A percentile compares a stretch with the other conserved stretches of the same genome.
Evolutionary conservation across 1,140 invertebrate genomes (phyloP).

Genomic region (Caerostris darwini): DNA sequence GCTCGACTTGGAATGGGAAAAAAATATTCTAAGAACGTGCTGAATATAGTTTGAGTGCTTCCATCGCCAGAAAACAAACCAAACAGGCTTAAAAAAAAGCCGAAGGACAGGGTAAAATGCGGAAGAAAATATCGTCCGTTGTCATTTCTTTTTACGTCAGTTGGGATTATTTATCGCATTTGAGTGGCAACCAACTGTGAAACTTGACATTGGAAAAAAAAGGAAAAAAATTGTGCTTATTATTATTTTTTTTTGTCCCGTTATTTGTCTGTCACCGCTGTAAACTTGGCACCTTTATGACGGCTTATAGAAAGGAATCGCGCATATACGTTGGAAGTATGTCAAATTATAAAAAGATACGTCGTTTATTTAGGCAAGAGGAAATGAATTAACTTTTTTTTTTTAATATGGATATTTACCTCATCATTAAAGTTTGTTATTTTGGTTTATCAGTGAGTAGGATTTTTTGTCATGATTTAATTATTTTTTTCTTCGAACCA

Average conservation of each 20-base stretch:
- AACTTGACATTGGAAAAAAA: neutral
- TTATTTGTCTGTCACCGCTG: neutral
- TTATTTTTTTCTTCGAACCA: too few species aligned
- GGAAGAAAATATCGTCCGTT: constrained; percentile 38
- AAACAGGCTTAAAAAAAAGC: neutral
- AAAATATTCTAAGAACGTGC: neutral
- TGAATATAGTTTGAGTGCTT: constrained; percentile 26
- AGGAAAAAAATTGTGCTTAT: neutral
- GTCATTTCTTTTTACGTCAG: constrained; percentile 44
- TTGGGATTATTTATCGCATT: constrained; percentile 42
- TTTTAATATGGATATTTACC: too few species aligned
- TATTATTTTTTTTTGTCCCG: neutral
- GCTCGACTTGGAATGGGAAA: neutral
- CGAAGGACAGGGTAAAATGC: neutral
- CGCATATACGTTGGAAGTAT: neutral
- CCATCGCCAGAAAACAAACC: neutral
- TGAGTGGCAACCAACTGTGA: constrained; percentile 36
- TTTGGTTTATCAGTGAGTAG: too few species aligned
- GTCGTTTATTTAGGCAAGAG: neutral
- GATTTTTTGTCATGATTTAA: too few species aligned
- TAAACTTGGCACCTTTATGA: neutral
- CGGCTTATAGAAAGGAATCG: neutral
- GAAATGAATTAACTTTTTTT: too few species aligned
- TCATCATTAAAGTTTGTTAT: too few species aligned
- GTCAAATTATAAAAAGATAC: neutral